Evolutionary conservation across 2,888 invertebrate species (phyloP).

Genomic region (Pharmacophagus antenor): DNA sequence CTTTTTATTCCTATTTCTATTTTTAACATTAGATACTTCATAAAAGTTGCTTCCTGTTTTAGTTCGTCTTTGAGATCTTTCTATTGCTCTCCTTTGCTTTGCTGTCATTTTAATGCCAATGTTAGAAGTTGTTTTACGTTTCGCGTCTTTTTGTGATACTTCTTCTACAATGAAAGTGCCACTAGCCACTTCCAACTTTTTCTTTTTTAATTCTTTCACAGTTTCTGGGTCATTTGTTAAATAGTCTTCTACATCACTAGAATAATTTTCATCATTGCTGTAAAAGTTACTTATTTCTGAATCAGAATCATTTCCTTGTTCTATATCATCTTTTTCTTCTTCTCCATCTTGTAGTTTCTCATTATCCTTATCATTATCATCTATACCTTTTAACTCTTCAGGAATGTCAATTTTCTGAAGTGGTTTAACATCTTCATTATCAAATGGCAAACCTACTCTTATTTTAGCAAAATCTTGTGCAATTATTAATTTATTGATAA

Average conservation of each 20-base stretch:
- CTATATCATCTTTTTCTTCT: slow-evolving; percentile 43
- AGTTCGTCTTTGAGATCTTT: slow-evolving; percentile 87
- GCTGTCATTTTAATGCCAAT: slow-evolving; percentile 83
- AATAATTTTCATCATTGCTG: slow-evolving; percentile 83
- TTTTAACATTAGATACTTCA: slow-evolving; percentile 93
- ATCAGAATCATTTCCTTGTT: slow-evolving; percentile 70
- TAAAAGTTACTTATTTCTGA: slow-evolving; percentile 85
- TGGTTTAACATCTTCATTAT: slow-evolving; percentile 82
- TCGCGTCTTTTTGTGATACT: slow-evolving; percentile 61
- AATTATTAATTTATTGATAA: slow-evolving; percentile 75
- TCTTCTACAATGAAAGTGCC: slow-evolving; percentile 80
- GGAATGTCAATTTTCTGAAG: slow-evolving; percentile 74
- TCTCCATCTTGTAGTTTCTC: slow-evolving; percentile 48
- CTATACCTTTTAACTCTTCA: slow-evolving; percentile 69
- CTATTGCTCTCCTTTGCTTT: slow-evolving; percentile 87
- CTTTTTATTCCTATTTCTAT: slow-evolving; percentile 88
- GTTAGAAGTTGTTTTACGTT: slow-evolving; percentile 44
- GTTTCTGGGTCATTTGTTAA: slow-evolving; percentile 69
- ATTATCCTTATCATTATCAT: slow-evolving; percentile 57
- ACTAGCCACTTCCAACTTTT: slow-evolving; percentile 75
- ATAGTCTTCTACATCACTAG: slow-evolving; percentile 76
- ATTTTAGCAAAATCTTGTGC: slow-evolving; percentile 93
- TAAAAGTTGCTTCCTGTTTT: slow-evolving; percentile 95
- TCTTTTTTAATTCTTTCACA: slow-evolving; percentile 70
- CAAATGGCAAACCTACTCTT: slow-evolving; percentile 86